Evolutionary conservation across 2,113 vertebrate species (phyloP).

Genomic region (western clawed frog (Xenopus tropicalis)): UCB_Xtro_10.0 CM004450.2:116654001-116654500

Average conservation of each 20-base stretch:
- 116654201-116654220: not conserved
- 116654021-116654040: constrained; percentile 8
- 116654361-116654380: not conserved
- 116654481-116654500: not conserved
- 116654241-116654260: not conserved
- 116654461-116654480: not conserved
- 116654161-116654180: not conserved
- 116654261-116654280: not conserved
- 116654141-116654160: not conserved
- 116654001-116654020: not conserved
- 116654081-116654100: not conserved
- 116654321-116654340: not conserved
- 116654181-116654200: not conserved
- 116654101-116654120: not conserved
- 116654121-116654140: constrained; percentile 6
- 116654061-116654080: constrained; percentile 9
- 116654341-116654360: not conserved
- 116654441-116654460: not conserved
- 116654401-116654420: not conserved
- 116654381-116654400: not conserved
- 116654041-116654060: constrained; percentile 7
- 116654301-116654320: not conserved
- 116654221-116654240: not conserved
- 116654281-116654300: not conserved
- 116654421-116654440: not conserved